phyloP scores from a whole-genome alignment of 2,888 invertebrate genomes.

The Drosophila mercatorum region DNA sequence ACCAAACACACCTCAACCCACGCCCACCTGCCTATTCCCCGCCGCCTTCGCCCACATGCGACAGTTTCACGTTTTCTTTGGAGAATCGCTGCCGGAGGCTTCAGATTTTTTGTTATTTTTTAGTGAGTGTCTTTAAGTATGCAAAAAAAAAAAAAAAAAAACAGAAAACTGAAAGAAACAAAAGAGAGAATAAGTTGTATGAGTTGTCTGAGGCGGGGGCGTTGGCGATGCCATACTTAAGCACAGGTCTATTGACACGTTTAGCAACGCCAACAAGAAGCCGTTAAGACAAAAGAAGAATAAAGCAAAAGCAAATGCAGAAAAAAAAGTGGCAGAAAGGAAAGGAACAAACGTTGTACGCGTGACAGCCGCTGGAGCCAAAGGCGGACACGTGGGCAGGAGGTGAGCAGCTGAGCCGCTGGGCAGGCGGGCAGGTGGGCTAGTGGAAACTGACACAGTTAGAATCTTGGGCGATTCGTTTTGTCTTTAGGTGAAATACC shows the following conservation, averaged over 20 bases:
- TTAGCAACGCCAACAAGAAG: slow-evolving; percentile 40
- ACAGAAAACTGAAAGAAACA: neutral
- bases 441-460: slow-evolving; percentile 11
- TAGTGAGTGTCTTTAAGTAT: slow-evolving; percentile 11
- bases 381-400: neutral
- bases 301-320: neutral
- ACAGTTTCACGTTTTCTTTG: slow-evolving; percentile 3
- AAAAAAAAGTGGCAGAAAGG: neutral
- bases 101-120: slow-evolving; percentile 17
- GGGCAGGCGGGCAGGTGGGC: neutral
- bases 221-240: slow-evolving; percentile 13
- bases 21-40: too few relatives aligned
- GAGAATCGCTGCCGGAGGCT: slow-evolving; percentile 28
- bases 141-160: neutral
- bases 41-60: neutral
- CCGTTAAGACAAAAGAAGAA: slow-evolving; percentile 30
- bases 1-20: neutral
- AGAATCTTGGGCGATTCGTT: slow-evolving; percentile 18
- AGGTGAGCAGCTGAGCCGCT: too few relatives aligned
- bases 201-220: neutral
- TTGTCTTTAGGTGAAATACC: slow-evolving; percentile 40
- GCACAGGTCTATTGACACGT: slow-evolving; percentile 47
- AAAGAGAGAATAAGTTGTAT: neutral
- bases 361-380: slow-evolving; percentile 8
- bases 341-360: slow-evolving; percentile 14